phyloP scores from a whole-genome alignment of 2,797 vertebrate species.

The Leptoclinus maculatus region DNA sequence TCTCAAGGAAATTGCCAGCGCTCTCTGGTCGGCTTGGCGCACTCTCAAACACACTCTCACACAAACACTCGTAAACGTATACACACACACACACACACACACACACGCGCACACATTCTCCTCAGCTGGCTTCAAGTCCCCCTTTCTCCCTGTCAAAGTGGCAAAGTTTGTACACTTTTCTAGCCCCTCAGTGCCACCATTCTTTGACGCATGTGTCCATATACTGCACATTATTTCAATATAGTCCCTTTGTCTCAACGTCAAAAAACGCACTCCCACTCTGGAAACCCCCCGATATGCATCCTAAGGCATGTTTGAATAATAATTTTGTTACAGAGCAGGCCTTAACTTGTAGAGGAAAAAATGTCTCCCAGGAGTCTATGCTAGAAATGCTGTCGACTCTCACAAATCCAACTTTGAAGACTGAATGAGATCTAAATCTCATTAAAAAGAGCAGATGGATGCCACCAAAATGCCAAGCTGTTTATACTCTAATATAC shows the following conservation, averaged over 20 bases:
- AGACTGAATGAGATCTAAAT: neutral
- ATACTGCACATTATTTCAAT: conserved; percentile 15
- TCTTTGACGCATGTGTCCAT: conserved; percentile 2
- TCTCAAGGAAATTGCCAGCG: conserved; percentile 79
- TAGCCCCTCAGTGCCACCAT: conserved; percentile 24
- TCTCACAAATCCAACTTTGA: neutral
- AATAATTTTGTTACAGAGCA: conserved; percentile 10
- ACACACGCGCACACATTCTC: conserved; percentile 27
- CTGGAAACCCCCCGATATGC: conserved; percentile 39
- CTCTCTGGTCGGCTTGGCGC: conserved; percentile 77
- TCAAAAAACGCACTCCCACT: conserved; percentile 1
- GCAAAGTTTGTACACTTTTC: conserved; percentile 59
- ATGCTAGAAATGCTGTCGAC: neutral
- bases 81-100: conserved; percentile 23
- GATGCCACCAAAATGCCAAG: neutral
- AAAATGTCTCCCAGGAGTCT: neutral
- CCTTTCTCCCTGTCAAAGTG: conserved; percentile 61
- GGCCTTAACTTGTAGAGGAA: conserved; percentile 9
- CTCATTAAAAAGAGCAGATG: neutral
- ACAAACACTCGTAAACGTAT: conserved; percentile 5
- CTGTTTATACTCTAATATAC: conserved; percentile 12
- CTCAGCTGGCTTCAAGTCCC: conserved; percentile 51
- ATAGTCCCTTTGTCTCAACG: conserved; percentile 27
- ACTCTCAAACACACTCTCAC: conserved; percentile 66
- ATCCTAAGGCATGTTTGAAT: conserved; percentile 16